Conservation (phyloP, 2,113 vertebrate species). For the Mastomys natalensis region DNA sequence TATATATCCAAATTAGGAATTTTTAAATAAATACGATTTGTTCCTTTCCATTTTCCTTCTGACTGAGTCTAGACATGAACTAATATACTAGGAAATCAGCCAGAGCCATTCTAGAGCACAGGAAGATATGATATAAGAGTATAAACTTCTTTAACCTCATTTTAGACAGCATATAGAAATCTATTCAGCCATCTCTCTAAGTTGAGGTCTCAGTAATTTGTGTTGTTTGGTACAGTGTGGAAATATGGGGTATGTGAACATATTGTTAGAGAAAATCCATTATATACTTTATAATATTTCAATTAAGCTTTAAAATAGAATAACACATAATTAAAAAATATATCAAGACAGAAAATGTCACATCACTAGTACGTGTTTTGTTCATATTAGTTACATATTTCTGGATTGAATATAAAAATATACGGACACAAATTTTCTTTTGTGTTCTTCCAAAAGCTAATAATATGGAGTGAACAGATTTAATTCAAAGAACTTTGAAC, state of each 20-base stretch:
- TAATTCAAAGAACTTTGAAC: neutral
- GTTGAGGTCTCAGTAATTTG: neutral
- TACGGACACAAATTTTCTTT: neutral
- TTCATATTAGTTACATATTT: neutral
- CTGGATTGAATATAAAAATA: neutral
- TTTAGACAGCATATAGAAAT: neutral
- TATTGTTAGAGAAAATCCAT: constrained; percentile 4
- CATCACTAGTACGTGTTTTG: neutral
- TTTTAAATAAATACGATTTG: too few species aligned
- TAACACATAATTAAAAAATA: constrained; percentile 6
- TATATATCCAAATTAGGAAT: too few species aligned
- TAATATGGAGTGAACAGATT: neutral
- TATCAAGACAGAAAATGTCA: neutral
- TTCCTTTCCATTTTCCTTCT: too few species aligned
- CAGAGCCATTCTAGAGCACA: too few species aligned
- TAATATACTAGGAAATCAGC: too few species aligned
- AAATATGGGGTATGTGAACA: neutral
- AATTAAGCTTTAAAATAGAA: constrained; percentile 2
- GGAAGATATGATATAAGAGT: too few species aligned
- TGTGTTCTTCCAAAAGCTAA: neutral
- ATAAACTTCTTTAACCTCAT: too few species aligned
- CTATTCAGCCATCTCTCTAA: neutral
- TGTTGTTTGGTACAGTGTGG: neutral
- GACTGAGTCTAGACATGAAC: too few species aligned
- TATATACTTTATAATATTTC: neutral